phyloP scores from a whole-genome alignment of 2,888 invertebrate species.

The Hirtodrosophila histrioides region DNA sequence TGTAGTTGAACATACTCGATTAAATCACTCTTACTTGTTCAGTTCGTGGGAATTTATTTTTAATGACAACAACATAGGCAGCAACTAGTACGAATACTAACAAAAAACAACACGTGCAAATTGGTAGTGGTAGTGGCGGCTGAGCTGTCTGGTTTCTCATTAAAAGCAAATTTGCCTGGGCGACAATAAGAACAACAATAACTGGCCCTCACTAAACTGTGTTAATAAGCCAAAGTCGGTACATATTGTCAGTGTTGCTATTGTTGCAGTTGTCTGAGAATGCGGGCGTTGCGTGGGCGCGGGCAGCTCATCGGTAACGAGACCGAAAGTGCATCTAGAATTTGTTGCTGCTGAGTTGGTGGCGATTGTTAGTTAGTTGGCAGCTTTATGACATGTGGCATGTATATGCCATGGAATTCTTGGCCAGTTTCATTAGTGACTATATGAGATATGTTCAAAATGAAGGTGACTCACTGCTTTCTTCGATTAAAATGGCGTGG shows the following conservation, averaged over 20 bases:
- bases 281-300: conserved; percentile 58
- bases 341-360: conserved; percentile 19
- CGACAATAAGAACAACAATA: conserved; percentile 29
- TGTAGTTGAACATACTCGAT: no score
- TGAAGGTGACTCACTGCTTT: no score
- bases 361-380: conserved; percentile 46
- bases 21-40: no score
- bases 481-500: no score
- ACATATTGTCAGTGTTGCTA: background rate
- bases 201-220: conserved; percentile 43
- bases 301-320: conserved; percentile 29
- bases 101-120: conserved; percentile 21
- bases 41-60: no score
- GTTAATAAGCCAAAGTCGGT: conserved; percentile 39
- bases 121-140: conserved; percentile 10
- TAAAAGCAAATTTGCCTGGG: conserved; percentile 51
- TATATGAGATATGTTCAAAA: no score
- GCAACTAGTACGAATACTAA: conserved; percentile 6
- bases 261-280: conserved; percentile 58
- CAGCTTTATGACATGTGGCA: conserved; percentile 65
- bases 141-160: conserved; percentile 53
- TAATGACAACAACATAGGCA: conserved; percentile 29
- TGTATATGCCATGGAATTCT: conserved; percentile 28
- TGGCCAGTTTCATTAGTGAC: conserved; percentile 20
- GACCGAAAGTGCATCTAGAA: conserved; percentile 46